A percentile compares a stretch with the other conserved stretches of the same genome.
Conservation (phyloP, 2,888 invertebrate genomes). For the Tenthredo notha region DNA sequence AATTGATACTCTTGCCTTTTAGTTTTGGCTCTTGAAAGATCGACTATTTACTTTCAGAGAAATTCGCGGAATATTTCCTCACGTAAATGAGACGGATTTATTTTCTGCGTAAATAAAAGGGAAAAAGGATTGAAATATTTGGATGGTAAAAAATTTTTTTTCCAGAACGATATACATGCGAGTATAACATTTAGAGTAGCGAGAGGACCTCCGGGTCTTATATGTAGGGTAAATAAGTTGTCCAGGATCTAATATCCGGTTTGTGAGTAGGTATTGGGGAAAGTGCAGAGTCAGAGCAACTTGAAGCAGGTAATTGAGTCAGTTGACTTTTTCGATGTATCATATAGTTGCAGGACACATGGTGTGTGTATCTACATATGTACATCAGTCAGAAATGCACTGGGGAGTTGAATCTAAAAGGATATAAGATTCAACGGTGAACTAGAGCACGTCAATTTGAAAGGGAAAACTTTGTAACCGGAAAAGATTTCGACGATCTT, state of each 20-base stretch:
- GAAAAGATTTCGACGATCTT: background rate
- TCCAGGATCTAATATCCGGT: constrained; percentile 68
- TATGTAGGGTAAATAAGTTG: constrained; percentile 57
- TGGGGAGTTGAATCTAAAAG: constrained; percentile 32
- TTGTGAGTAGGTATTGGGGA: constrained; percentile 55
- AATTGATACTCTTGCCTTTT: background rate
- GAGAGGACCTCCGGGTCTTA: background rate
- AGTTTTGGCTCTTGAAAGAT: background rate
- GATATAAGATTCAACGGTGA: background rate
- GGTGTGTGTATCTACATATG: background rate
- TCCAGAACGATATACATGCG: background rate
- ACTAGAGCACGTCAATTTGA: constrained; percentile 27
- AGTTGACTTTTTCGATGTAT: constrained; percentile 58
- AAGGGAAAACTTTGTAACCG: constrained; percentile 34
- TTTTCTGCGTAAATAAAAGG: background rate
- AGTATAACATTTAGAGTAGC: constrained; percentile 25
- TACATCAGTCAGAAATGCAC: background rate
- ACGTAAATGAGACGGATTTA: background rate
- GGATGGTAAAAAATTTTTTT: background rate
- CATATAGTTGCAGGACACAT: background rate
- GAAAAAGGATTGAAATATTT: background rate
- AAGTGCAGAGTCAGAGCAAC: constrained; percentile 47
- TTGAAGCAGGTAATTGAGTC: constrained; percentile 63
- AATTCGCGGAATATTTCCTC: background rate
- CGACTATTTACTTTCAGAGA: background rate